A percentile compares a stretch with the other conserved stretches of the same genome.
phyloP scores from a whole-genome alignment of 2,888 invertebrate genomes.

The Stictocephala bisonia region DNA sequence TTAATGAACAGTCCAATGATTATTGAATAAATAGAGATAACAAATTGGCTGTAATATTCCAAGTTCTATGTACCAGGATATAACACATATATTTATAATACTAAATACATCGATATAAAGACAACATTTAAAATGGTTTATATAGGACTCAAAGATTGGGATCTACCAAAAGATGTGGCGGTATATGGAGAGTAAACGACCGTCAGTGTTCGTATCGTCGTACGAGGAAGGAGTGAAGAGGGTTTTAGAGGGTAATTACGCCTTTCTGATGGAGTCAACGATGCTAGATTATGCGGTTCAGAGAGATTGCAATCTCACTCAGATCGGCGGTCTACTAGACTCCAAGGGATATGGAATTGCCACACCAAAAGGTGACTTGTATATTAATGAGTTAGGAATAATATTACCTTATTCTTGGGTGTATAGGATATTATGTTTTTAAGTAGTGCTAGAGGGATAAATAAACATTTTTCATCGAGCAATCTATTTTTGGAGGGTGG shows the following conservation, averaged over 20 bases:
- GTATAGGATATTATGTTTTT: neutral
- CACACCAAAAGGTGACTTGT: slow-evolving; percentile 91
- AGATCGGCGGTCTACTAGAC: slow-evolving; percentile 90
- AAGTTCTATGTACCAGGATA: too few species aligned
- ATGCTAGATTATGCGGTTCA: slow-evolving; percentile 97
- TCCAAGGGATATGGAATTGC: slow-evolving; percentile 96
- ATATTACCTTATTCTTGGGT: neutral
- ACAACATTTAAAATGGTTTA: too few species aligned
- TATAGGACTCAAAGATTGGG: slow-evolving; percentile 87
- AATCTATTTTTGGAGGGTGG: too few species aligned
- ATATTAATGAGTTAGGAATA: neutral
- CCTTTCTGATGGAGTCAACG: slow-evolving; percentile 98
- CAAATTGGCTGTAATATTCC: too few species aligned
- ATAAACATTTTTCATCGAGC: too few species aligned
- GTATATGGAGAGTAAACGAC: slow-evolving; percentile 86
- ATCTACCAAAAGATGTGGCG: slow-evolving; percentile 96
- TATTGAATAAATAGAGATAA: too few species aligned
- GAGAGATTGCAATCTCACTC: slow-evolving; percentile 95
- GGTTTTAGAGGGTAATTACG: slow-evolving; percentile 91
- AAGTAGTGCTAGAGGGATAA: neutral
- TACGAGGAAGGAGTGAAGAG: slow-evolving; percentile 92
- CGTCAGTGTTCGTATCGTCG: slow-evolving; percentile 86
- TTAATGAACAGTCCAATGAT: too few species aligned
- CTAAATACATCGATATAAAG: too few species aligned
- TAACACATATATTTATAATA: too few species aligned